These are phyloP conservation scores for Cyprinus carpio DNA, from an alignment of 2,113 vertebrate genomes.

Conservation along the genomic window DNA sequence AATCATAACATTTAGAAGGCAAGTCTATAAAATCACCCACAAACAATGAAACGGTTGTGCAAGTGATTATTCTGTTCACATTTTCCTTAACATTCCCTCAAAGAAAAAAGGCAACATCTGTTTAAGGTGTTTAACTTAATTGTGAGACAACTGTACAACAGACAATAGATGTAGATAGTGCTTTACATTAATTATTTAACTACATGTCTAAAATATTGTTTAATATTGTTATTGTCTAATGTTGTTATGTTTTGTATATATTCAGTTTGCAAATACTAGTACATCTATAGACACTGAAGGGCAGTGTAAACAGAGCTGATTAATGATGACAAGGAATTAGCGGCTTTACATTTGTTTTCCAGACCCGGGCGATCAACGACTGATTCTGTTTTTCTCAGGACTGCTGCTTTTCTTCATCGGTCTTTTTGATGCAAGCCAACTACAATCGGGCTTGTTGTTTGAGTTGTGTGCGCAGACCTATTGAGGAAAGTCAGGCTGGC, in stretches of 20 bases:
- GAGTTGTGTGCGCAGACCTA: background rate
- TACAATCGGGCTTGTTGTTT: background rate
- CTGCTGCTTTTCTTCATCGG: background rate
- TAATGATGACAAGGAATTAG: background rate
- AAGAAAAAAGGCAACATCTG: background rate
- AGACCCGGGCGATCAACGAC: background rate
- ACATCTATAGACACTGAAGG: background rate
- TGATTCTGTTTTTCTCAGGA: background rate
- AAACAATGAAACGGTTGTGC: background rate
- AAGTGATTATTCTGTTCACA: background rate
- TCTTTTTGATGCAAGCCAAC: background rate
- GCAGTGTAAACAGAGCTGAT: background rate
- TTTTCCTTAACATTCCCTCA: background rate
- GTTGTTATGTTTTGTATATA: too few relatives aligned
- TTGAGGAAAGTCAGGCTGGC: background rate
- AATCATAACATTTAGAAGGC: constrained; percentile 23
- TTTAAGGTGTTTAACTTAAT: background rate
- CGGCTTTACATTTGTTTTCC: background rate
- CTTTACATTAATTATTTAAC: too few relatives aligned
- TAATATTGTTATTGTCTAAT: too few relatives aligned
- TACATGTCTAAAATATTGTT: too few relatives aligned
- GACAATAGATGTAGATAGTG: too few relatives aligned
- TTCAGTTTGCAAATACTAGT: background rate
- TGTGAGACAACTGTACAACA: too few relatives aligned
- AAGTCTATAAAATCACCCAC: background rate